A percentile compares a stretch with the other conserved stretches of the same genome.
Evolutionary conservation across 1,140 invertebrate genomes (phyloP).

Genomic region (Drosophila busckii): DNA sequence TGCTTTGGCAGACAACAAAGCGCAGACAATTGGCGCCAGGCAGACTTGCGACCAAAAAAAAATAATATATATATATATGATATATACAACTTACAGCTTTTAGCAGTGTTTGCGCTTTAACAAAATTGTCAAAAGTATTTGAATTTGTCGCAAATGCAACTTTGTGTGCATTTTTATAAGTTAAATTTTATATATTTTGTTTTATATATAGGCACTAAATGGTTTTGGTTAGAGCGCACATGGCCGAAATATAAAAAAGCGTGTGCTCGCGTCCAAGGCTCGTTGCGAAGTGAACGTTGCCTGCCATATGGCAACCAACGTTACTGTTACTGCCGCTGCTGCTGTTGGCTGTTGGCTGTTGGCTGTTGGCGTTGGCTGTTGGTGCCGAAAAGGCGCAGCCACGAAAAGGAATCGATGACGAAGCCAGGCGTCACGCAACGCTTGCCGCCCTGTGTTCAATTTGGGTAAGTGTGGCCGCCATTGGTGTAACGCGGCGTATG

Average conservation of each 20-base stretch:
- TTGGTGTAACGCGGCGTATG: slow-evolving; percentile 52
- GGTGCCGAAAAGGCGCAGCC: slow-evolving; percentile 36
- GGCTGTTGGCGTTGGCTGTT: neutral
- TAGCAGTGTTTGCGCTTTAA: slow-evolving; percentile 60
- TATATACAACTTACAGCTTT: slow-evolving; percentile 10
- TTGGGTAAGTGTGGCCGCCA: slow-evolving; percentile 64
- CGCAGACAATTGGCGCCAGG: slow-evolving; percentile 39
- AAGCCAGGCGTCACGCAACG: slow-evolving; percentile 50
- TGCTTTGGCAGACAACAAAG: slow-evolving; percentile 34
- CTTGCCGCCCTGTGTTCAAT: slow-evolving; percentile 58
- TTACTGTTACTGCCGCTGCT: neutral
- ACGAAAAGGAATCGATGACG: slow-evolving; percentile 55
- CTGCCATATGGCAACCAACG: slow-evolving; percentile 32
- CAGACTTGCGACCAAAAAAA: slow-evolving; percentile 16
- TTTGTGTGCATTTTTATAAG: slow-evolving; percentile 40
- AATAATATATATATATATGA: neutral
- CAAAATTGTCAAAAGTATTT: slow-evolving; percentile 47
- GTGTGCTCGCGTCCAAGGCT: slow-evolving; percentile 30
- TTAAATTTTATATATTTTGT: too few species aligned
- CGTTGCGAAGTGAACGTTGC: slow-evolving; percentile 28
- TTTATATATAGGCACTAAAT: too few species aligned
- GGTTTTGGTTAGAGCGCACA: neutral
- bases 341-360: neutral
- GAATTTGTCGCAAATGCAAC: slow-evolving; percentile 22
- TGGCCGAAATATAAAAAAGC: slow-evolving; percentile 9